Base-by-base conservation (phyloP, 2,797 vertebrate species). In the Syngnathus rostellatus region DNA sequence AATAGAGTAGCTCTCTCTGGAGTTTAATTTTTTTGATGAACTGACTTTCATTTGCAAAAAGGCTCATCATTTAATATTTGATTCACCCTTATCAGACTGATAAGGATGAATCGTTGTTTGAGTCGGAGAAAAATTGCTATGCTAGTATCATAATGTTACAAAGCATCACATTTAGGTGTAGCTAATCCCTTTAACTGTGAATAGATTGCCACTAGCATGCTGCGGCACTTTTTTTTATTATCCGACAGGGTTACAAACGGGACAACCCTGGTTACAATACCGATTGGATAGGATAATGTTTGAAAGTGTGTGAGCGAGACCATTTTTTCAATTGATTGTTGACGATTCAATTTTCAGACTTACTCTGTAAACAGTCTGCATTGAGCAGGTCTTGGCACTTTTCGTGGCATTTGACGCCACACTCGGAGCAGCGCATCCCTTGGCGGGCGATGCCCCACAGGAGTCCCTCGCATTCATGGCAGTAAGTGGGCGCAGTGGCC, bases 311-410 rank as follows among this genome's bases (percentile, higher is more conserved):
- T 45, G 54, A 37, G 6, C 10, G 14, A 16, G 40, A 21, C 43
- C 14, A 37, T 37, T 37, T 58, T 58, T 37, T 58, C 54, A 16
- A 57, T 57, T 57, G 25, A 57, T 16, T 14, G 14, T 16, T 58
- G 31, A 17, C 10, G 10, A 51, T 21, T 51, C 8, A 21, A 65
- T 71, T 5, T 48, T 1, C 0, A 41, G 48, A 0, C 95, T 97
- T 87, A 99, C 97, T 92, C 82, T 99, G 97, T 75, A 99, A 91
- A 79, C 97, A 99, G 82, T 99, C 97, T 8, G 97, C 97, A 0
- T 96, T 99, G 67, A 99, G 93, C 69, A 99, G 94, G 82, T 99
- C 96, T 86, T 99, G 97, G 82, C 97, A 99, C 89, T 99, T 99
- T 69, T 99, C 97, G 0, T 99, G 97, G 68, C 97, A 99, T 77